A percentile compares a stretch with the other conserved stretches of the same genome.
Conservation (phyloP, 2,113 vertebrate genomes). For the Hypomesus transpacificus region DNA sequence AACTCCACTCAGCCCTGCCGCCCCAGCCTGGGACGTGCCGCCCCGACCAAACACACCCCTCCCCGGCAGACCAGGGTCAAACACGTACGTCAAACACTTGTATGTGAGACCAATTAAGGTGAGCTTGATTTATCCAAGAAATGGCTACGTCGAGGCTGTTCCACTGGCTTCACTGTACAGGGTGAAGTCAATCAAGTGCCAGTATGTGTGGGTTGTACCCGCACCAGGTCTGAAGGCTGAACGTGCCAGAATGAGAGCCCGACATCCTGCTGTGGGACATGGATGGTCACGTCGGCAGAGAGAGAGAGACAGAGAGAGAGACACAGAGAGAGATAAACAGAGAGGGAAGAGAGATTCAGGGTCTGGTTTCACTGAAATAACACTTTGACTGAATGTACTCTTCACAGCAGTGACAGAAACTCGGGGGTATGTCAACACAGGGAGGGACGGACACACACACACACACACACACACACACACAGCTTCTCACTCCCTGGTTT, state of each 20-base stretch:
- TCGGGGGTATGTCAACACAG: constrained; percentile 57
- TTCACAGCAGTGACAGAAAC: constrained; percentile 55
- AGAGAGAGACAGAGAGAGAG: constrained; percentile 38
- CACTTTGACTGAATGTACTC: constrained; percentile 31
- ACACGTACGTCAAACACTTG: no score
- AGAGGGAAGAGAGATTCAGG: constrained; percentile 9
- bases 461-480: not conserved
- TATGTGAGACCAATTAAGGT: no score
- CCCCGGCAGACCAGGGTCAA: constrained; percentile 6
- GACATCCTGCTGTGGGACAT: constrained; percentile 29
- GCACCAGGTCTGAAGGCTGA: constrained; percentile 18
- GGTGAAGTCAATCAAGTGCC: not conserved
- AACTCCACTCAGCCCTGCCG: not conserved
- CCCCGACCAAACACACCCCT: not conserved
- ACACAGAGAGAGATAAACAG: constrained; percentile 31
- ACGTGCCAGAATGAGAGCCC: constrained; percentile 6
- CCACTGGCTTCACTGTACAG: no score
- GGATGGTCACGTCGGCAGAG: constrained; percentile 20
- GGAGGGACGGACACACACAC: constrained; percentile 30
- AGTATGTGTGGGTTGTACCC: constrained; percentile 9
- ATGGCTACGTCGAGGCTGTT: no score
- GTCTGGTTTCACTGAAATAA: constrained; percentile 59
- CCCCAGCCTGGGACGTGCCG: not conserved
- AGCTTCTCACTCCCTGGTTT: not conserved
- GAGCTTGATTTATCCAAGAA: no score